phyloP scores from a whole-genome alignment of 2,797 vertebrate genomes.

The Numenius phaeopus region DNA sequence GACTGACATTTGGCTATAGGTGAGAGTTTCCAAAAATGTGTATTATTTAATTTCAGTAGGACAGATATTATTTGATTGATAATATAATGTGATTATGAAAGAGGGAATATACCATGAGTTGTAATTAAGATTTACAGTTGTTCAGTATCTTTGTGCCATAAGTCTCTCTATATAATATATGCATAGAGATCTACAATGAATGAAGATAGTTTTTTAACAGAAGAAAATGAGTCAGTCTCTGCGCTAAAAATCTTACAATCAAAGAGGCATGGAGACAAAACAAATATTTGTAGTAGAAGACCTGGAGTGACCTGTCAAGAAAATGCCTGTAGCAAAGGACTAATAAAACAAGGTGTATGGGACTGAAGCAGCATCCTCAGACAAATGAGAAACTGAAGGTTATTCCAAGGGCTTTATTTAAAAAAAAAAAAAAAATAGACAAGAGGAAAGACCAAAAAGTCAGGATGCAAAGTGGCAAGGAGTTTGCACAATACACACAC shows the following conservation, averaged over 20 bases:
- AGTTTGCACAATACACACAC: neutral
- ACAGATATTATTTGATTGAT: neutral
- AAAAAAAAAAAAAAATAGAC: neutral
- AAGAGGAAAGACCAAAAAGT: neutral
- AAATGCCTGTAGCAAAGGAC: neutral
- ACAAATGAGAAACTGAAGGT: neutral
- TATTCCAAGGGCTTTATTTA: neutral
- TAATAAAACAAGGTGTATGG: neutral
- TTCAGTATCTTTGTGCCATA: neutral
- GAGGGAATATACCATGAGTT: neutral
- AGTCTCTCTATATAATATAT: neutral
- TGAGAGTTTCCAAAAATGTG: neutral
- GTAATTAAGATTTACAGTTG: neutral
- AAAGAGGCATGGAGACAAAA: neutral
- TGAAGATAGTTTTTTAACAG: neutral
- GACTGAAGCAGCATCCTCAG: neutral
- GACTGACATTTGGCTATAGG: neutral
- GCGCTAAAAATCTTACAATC: accelerated
- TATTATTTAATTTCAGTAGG: neutral
- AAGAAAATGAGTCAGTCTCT: neutral
- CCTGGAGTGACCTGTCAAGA: neutral
- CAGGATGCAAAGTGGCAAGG: neutral
- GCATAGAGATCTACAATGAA: neutral
- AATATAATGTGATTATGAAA: neutral
- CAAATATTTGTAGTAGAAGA: neutral